Evolutionary conservation across 1,140 invertebrate genomes (phyloP), one percentile per base, ranked within the genome.

Genomic region (Drosophila ogumai): DNA sequence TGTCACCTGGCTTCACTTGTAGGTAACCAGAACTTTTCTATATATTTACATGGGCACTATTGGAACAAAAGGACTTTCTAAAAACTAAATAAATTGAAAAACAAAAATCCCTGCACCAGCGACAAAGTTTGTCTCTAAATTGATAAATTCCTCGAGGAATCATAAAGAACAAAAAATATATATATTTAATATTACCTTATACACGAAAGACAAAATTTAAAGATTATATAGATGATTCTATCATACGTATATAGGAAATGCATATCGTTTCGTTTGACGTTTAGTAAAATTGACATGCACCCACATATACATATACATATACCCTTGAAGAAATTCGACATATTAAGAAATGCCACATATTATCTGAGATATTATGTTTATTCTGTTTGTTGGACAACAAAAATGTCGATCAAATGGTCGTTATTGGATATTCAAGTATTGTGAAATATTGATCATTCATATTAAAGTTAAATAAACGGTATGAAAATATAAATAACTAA

Each of bases 241-340:
- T 52, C 41, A 40, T 25, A 46, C 17, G 46, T 69, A 73, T 63
- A 61, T 46, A 68, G 61, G 54, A 74, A 60, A 82, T 69, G 81
- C 81, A 84, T 84, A 84, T 84, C 81, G 81, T 84, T 84, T 85
- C 81, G 81, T 84, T 84, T 72, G 66, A 84, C 81, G 81, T 84
- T 84, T 84, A 80, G 81, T 58, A 85, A 82, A 84, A 80, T 80
- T 82, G 63, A 84, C 47, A 54, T 55, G 77, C 72, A 75, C 60
- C 13, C 13, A 55, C 34, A 55, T 36, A 54, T 38, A 38, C n/a
- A n/a, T n/a, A n/a, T 13, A 79, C 56, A 61, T 66, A 57, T 43
- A 63, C 28, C 55, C 44, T 41, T 50, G 22, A 17, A 28, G 8
- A 25, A 47, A 75, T 32, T 32, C 25, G 61, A 57, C 28, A 31